Evolutionary conservation across 2,888 invertebrate species (phyloP).

Genomic region (Diplolepis rosae): DNA sequence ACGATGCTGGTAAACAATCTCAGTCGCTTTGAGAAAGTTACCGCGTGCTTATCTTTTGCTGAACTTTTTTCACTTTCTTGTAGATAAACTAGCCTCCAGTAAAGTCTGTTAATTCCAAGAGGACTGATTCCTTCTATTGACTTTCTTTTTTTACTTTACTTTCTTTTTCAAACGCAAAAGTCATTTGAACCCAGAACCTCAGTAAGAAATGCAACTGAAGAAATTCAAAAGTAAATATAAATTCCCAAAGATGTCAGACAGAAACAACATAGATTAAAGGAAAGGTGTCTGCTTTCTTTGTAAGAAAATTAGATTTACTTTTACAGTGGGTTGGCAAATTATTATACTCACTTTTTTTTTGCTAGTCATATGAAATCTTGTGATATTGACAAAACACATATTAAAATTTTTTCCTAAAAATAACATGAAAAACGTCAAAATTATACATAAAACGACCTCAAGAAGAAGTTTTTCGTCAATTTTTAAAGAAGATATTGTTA

Average conservation of each 20-base stretch:
- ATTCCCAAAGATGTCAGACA: not conserved
- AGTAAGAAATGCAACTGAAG: not conserved
- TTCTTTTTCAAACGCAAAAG: conserved; percentile 21
- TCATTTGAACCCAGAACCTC: not conserved
- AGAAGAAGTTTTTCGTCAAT: too few species aligned
- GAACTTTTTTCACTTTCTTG: conserved; percentile 44
- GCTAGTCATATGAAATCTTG: too few species aligned
- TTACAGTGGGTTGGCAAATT: too few species aligned
- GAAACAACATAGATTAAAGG: conserved; percentile 3
- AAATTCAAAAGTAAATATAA: not conserved
- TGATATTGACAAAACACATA: too few species aligned
- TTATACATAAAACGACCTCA: too few species aligned
- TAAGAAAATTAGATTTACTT: not conserved
- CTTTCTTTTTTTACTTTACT: conserved; percentile 8
- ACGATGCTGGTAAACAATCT: conserved; percentile 49
- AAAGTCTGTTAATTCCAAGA: conserved; percentile 28
- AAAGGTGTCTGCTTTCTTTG: not conserved
- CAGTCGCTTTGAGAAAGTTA: conserved; percentile 45
- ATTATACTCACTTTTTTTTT: too few species aligned
- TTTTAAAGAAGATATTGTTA: too few species aligned
- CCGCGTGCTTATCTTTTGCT: conserved; percentile 38
- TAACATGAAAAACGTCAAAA: too few species aligned
- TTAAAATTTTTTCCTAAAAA: too few species aligned
- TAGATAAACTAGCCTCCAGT: conserved; percentile 25
- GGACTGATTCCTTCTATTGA: conserved; percentile 28